Base-by-base conservation (phyloP, 2,113 vertebrate genomes). In the Xiphophorus couchianus region DNA sequence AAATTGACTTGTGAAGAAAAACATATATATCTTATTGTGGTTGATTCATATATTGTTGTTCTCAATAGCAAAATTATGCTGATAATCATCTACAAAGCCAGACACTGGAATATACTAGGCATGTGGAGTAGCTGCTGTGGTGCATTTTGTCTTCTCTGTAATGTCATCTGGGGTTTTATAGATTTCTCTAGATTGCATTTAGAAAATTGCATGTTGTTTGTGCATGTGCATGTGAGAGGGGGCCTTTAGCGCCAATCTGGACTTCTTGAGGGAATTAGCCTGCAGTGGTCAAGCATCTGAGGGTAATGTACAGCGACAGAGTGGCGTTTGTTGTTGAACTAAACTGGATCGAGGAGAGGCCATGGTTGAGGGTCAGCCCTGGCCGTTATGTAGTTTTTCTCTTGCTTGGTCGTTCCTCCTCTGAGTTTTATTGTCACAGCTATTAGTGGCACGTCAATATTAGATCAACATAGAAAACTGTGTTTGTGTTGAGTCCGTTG, bases 361-460 rank as follows among this genome's bases (percentile, higher is more conserved):
- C 68, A 29, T 74, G 72, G 72, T 28, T 12, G 71, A 48, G 72
- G 76, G 37, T 28, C 30, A 51, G 3, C 83, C 77, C 73, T 62
- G 70, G 82, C 66, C 84, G 84, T 82, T 91, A 90, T 81, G 81
- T 88, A 74, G 88, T 85, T 81, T 80, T 30, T 15, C 29, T 71
- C 87, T 82, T 61, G 90, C 88, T 84, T 87, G 84, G 85, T 62
- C 90, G 84, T 84, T 78, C 71, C 79, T 89, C 63, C 60, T 22
- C 66, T 63, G 65, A 27, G 62, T 78, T 68, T 65, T 48, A 33
- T 61, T 82, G 73, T 68, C 74, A 63, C 66, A 74, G 78, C 86
- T 84, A 90, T 92, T 93, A 91, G 77, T 86, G 89, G 83, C 88
- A 78, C 91, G 89, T 91, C 91, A 91, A 90, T 90, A 90, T 91